Evolutionary conservation across 2,888 invertebrate genomes (phyloP), one percentile per base, ranked within the genome.

Genomic region (Meiosimyza platycephala): DNA sequence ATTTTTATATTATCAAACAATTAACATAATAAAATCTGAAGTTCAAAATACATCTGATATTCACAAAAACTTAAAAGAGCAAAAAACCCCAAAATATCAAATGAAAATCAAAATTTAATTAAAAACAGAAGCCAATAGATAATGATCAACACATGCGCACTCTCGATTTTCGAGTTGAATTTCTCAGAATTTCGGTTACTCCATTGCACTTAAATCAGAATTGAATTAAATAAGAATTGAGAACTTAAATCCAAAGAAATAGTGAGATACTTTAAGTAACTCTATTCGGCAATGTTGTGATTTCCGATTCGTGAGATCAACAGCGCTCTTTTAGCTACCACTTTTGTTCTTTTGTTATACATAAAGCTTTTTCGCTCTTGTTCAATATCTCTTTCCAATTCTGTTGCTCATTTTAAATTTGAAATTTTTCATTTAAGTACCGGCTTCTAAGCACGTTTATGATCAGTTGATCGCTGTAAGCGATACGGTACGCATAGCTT

Each of bases 351-450:
- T 33, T 40, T 65, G 1, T 63, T 63, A 47, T 47, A 63, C 7
- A 63, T 48, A 63, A 48, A 33, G 48, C 16, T 7, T 9, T 40
- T 6, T 16, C 22, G 16, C 11, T 48, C 18, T n/a, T 47, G 16
- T n/a, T n/a, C 33, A 22, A 22, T 15, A 28, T 28, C 33, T 28
- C 13, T 47, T 60, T 18, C 15, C 51, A 13, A 16, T 64, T 11
- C 51, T 9, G 6, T 28, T 63, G 63, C 22, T 18, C 54, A 33
- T 22, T 68, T 47, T 9, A 55, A 16, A 13, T 64, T 28, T 64
- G 62, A 63, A 63, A 47, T 70, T 62, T 69, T 70, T 70, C 51
- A 70, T 70, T 70, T 70, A 70, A 70, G 63, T 63, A 47, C 15
- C 62, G 47, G 62, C 63, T 62, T 63, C 40, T 40, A 52, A 51